A percentile compares a stretch with the other conserved stretches of the same genome.
phyloP scores from a whole-genome alignment of 2,888 invertebrate species.

The Glaucopsyche alexis region DNA sequence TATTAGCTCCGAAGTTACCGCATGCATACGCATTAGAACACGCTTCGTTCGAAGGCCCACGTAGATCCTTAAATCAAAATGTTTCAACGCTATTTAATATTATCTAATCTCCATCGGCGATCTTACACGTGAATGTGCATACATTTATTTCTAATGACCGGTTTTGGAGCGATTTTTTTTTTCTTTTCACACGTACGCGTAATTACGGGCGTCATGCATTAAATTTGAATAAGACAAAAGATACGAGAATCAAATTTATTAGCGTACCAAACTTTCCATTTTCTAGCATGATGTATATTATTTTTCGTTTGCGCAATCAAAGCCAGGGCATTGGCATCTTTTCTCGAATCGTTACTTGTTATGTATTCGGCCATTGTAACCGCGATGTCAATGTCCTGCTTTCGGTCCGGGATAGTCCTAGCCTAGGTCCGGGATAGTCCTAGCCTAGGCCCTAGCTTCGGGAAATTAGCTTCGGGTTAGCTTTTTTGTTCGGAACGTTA shows the following conservation, averaged over 20 bases:
- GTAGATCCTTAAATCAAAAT: slow-evolving; percentile 77
- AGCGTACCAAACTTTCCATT: slow-evolving; percentile 74
- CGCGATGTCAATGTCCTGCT: slow-evolving; percentile 85
- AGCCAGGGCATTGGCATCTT: slow-evolving; percentile 96
- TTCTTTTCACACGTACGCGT: slow-evolving; percentile 76
- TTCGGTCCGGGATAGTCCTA: slow-evolving; percentile 54
- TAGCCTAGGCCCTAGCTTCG: slow-evolving; percentile 37
- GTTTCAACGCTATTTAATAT: slow-evolving; percentile 77
- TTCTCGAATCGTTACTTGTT: slow-evolving; percentile 77
- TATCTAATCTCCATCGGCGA: slow-evolving; percentile 74
- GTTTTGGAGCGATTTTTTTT: slow-evolving; percentile 72
- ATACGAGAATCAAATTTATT: slow-evolving; percentile 68
- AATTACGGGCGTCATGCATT: slow-evolving; percentile 73
- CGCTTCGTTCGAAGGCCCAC: slow-evolving; percentile 65
- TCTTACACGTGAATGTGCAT: slow-evolving; percentile 71
- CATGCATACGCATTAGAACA: slow-evolving; percentile 68
- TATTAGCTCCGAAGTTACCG: slow-evolving; percentile 67
- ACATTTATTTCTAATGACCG: slow-evolving; percentile 77
- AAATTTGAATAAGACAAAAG: slow-evolving; percentile 74
- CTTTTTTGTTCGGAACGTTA: slow-evolving; percentile 57
- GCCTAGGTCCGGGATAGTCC: slow-evolving; percentile 33
- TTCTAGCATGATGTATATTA: slow-evolving; percentile 78
- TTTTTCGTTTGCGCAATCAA: slow-evolving; percentile 77
- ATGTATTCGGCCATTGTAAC: slow-evolving; percentile 77
- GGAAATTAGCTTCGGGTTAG: slow-evolving; percentile 42